Conservation (phyloP, 1,140 invertebrate species). For the Drosophila lowei region DNA sequence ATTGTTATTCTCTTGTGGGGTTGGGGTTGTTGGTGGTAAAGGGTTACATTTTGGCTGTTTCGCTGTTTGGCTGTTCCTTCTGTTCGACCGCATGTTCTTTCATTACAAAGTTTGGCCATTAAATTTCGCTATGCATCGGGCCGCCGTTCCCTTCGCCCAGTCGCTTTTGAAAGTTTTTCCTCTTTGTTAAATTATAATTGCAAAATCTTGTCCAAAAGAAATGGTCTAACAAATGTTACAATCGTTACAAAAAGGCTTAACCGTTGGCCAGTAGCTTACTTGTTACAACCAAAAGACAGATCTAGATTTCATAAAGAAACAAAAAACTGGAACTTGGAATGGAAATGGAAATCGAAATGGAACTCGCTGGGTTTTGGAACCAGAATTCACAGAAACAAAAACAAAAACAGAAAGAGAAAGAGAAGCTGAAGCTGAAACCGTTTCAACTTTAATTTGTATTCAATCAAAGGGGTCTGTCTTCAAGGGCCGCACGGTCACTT, state of each 20-base stretch:
- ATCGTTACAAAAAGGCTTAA: constrained; percentile 47
- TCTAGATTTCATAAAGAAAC: not conserved
- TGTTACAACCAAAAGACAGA: constrained; percentile 46
- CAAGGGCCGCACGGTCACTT: constrained; percentile 31
- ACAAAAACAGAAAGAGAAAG: constrained; percentile 16
- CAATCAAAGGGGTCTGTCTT: constrained; percentile 54
- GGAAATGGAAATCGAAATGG: constrained; percentile 45
- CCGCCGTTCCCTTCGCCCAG: constrained; percentile 31
- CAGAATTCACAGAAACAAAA: constrained; percentile 30
- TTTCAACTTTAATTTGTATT: constrained; percentile 74
- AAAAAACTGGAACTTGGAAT: constrained; percentile 55
- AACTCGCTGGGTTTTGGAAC: constrained; percentile 44
- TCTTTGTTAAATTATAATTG: constrained; percentile 62
- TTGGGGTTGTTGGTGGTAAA: constrained; percentile 32
- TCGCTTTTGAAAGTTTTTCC: constrained; percentile 21
- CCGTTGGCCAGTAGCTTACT: constrained; percentile 62
- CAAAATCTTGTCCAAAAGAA: constrained; percentile 60
- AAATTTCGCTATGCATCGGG: constrained; percentile 43
- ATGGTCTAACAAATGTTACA: constrained; percentile 24
- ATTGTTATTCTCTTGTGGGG: constrained; percentile 17
- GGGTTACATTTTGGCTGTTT: constrained; percentile 50
- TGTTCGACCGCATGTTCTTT: constrained; percentile 35
- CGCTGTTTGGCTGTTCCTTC: constrained; percentile 9
- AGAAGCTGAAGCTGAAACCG: constrained; percentile 31
- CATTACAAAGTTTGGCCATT: constrained; percentile 71